Conservation (phyloP, 1,140 invertebrate species). For the Drosophila micromelanica region DNA sequence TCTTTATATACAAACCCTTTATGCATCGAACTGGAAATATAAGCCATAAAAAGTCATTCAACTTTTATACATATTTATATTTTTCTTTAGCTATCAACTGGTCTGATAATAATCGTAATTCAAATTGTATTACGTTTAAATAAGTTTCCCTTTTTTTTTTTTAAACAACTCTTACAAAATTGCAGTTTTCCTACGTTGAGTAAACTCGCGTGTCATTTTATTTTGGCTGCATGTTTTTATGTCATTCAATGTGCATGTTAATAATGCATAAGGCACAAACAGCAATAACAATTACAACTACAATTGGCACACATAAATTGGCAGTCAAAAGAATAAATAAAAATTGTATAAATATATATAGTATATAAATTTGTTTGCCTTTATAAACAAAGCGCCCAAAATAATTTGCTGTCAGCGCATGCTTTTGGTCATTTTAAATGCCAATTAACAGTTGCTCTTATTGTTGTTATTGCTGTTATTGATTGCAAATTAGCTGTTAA, state of each 20-base stretch:
- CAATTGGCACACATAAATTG: constrained; percentile 66
- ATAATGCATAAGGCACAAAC: constrained; percentile 59
- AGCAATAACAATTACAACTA: constrained; percentile 19
- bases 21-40: too few relatives aligned
- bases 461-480: constrained; percentile 39
- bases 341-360: background rate
- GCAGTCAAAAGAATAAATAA: constrained; percentile 29
- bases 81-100: too few relatives aligned
- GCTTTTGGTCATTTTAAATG: constrained; percentile 2
- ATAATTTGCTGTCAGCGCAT: background rate
- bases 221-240: constrained; percentile 8
- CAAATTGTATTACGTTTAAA: constrained; percentile 10
- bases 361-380: constrained; percentile 60
- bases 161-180: background rate
- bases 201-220: constrained; percentile 20
- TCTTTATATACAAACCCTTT: too few relatives aligned
- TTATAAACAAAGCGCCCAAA: constrained; percentile 59
- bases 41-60: too few relatives aligned
- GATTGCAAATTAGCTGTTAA: constrained; percentile 69
- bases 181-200: background rate
- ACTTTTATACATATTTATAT: too few relatives aligned
- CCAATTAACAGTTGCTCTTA: constrained; percentile 34
- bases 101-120: background rate
- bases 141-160: background rate
- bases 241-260: constrained; percentile 67